Evolutionary conservation across 1,140 invertebrate genomes (phyloP), one percentile per base, ranked within the genome.

Genomic region (Steinernema khuongi): DNA sequence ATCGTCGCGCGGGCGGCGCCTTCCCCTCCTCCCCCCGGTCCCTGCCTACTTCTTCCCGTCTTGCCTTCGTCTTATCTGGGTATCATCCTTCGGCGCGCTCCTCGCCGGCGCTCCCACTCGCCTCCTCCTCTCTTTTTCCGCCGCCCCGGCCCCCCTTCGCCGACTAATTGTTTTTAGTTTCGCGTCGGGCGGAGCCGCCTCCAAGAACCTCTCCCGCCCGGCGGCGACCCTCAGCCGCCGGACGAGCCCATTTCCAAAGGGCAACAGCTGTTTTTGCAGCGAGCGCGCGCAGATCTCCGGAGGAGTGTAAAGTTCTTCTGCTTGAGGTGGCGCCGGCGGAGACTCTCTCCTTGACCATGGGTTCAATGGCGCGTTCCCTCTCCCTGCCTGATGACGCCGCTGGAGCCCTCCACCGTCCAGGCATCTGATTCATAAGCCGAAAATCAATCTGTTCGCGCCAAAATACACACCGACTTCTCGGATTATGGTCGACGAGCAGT

Each of bases 261-360:
- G 7, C 50, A 60, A 60, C 50, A 60, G 50, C 50, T 60, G 50
- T 60, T 60, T 60, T 60, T 60, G 50, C 50, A 60, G 11, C 22
- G 11, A 7, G 36, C 36, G 36, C 36, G n/a, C n/a, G 36, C 36
- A 41, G 36, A 41, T 41, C 36, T 41, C 36, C 36, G 36, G 36
- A n/a, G 14, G 11, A 60, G 50, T 60, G 50, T 60, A 60, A 60
- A 60, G 11, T 60, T 60, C 50, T 60, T 60, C n/a, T n/a, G 11
- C 50, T 26, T 60, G 22, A 7, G 7, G 14, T n/a, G n/a, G n/a
- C n/a, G n/a, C n/a, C n/a, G n/a, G n/a, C n/a, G n/a, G n/a, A n/a
- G n/a, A n/a, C 36, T n/a, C 36, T 7, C 36, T 41, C 7, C 36
- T 41, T 41, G 36, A 41, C 36, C 36, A 41, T n/a, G 36, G 36